These are phyloP conservation scores for Caenorhabditis latens DNA, from an alignment of 1,140 invertebrate genomes.

Conservation along the genomic window DNA sequence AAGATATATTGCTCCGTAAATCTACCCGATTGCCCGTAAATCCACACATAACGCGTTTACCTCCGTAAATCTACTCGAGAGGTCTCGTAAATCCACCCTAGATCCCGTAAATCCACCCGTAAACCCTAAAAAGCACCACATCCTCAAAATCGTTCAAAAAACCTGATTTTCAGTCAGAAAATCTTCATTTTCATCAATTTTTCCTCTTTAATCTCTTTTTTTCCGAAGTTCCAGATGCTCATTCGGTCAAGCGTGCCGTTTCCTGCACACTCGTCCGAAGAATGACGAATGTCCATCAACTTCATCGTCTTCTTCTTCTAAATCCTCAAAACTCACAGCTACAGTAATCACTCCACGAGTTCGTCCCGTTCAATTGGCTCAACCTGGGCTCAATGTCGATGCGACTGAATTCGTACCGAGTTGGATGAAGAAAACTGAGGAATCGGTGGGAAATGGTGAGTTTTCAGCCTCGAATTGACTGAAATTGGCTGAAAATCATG, in stretches of 20 bases:
- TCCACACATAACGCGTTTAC: too few relatives aligned
- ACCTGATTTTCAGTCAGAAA: background rate
- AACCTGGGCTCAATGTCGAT: slow-evolving; percentile 28
- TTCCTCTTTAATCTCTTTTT: too few relatives aligned
- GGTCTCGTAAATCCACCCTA: too few relatives aligned
- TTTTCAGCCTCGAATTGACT: background rate
- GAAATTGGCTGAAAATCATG: background rate
- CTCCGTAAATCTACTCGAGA: too few relatives aligned
- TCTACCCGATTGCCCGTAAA: too few relatives aligned
- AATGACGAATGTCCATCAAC: background rate
- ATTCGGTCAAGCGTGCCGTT: slow-evolving; percentile 60
- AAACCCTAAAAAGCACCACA: too few relatives aligned
- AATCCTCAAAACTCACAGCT: background rate
- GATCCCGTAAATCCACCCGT: too few relatives aligned
- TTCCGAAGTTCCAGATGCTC: slow-evolving; percentile 59
- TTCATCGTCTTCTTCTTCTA: background rate
- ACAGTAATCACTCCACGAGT: background rate
- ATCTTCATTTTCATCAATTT: background rate
- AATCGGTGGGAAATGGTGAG: too few relatives aligned
- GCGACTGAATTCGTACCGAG: slow-evolving; percentile 52
- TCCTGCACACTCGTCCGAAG: slow-evolving; percentile 48
- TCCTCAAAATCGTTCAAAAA: too few relatives aligned
- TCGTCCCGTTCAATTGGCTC: background rate
- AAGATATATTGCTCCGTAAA: too few relatives aligned
- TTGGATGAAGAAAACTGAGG: slow-evolving; percentile 44